Evolutionary conservation across 2,797 vertebrate genomes (phyloP).

Genomic region (Oryzias dopingdopingensis): DNA sequence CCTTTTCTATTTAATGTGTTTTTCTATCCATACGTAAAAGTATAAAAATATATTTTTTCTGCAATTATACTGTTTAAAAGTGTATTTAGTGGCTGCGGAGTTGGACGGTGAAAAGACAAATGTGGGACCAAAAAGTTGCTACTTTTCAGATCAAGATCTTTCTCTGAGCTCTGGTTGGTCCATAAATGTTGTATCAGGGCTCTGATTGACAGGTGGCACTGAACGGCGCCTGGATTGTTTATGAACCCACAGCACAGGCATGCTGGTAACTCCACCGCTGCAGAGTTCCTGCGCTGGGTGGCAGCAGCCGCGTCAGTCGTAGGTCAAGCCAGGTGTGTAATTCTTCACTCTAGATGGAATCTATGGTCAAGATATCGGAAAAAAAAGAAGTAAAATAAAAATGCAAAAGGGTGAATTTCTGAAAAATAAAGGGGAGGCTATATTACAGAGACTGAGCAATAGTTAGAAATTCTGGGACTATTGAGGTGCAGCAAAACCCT

Average conservation of each 20-base stretch:
- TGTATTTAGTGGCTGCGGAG: no score
- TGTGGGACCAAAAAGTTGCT: slow-evolving; percentile 5
- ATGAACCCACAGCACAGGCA: slow-evolving; percentile 57
- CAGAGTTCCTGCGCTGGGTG: slow-evolving; percentile 58
- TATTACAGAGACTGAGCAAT: slow-evolving; percentile 14
- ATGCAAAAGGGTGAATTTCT: slow-evolving; percentile 48
- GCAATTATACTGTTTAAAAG: no score
- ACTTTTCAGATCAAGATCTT: slow-evolving; percentile 8
- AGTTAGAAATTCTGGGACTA: background rate
- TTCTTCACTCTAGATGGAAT: slow-evolving; percentile 55
- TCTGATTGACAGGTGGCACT: slow-evolving; percentile 30
- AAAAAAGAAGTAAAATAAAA: slow-evolving; percentile 56
- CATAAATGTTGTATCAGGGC: background rate
- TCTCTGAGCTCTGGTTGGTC: background rate
- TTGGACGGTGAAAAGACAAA: no score
- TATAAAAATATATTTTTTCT: no score
- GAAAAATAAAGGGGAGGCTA: slow-evolving; percentile 34
- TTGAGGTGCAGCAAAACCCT: slow-evolving; percentile 1
- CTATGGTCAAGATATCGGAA: slow-evolving; percentile 26
- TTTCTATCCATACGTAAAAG: no score
- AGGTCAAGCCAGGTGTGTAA: slow-evolving; percentile 68
- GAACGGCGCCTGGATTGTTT: slow-evolving; percentile 75
- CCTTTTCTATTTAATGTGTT: no score
- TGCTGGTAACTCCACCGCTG: slow-evolving; percentile 67
- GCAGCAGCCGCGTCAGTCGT: slow-evolving; percentile 49